phyloP scores from a whole-genome alignment of 1,140 invertebrate species.

The Drosophila kurseongensis region DNA sequence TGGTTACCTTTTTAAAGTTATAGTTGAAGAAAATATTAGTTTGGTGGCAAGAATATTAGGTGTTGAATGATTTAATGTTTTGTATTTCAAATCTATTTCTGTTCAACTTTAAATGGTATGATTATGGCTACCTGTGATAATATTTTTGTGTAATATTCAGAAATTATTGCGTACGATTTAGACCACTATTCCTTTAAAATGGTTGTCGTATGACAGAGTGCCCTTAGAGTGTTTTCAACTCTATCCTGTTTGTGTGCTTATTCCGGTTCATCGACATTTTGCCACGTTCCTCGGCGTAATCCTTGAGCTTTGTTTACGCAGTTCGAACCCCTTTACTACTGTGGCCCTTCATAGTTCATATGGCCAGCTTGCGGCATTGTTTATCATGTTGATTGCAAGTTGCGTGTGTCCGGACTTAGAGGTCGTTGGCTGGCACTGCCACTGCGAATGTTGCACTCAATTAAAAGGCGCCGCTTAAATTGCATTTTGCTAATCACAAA shows the following conservation, averaged over 20 bases:
- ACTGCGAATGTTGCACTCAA: conserved; percentile 48
- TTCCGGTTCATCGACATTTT: conserved; percentile 37
- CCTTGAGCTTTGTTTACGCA: conserved; percentile 40
- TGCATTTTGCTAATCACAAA: conserved; percentile 51
- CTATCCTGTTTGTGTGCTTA: neutral
- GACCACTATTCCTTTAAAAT: neutral
- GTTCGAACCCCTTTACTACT: neutral
- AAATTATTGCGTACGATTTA: neutral
- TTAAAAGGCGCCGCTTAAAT: conserved; percentile 68
- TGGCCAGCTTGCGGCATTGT: conserved; percentile 16
- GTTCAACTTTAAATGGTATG: no score
- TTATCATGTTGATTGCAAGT: conserved; percentile 36
- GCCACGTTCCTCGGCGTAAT: conserved; percentile 36
- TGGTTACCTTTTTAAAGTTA: no score
- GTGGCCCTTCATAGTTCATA: neutral
- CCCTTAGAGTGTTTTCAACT: conserved; percentile 1
- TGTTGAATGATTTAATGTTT: no score
- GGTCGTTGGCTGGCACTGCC: conserved; percentile 6
- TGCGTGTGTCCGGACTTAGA: conserved; percentile 26
- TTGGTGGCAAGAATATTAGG: no score
- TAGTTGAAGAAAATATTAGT: no score
- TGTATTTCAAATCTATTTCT: no score
- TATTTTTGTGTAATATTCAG: no score
- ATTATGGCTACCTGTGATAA: no score
- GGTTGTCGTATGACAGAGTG: neutral